phyloP scores from a whole-genome alignment of 2,888 invertebrate genomes.

The Eristalis intricaria region DNA sequence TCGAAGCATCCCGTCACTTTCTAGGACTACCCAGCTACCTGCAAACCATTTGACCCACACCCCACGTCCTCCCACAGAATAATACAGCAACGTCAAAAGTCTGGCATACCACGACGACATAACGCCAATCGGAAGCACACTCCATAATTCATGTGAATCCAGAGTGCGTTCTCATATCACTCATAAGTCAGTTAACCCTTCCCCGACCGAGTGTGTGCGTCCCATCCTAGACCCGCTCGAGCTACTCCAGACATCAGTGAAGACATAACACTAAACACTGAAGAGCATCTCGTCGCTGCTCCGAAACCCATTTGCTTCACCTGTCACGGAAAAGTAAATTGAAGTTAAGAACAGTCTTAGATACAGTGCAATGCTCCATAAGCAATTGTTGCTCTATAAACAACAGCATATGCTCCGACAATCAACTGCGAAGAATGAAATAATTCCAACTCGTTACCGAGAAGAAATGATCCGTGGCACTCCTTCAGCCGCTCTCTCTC shows the following conservation, averaged over 20 bases:
- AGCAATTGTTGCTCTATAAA: conserved; percentile 57
- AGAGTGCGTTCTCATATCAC: neutral
- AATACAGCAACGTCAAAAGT: no score
- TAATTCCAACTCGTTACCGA: conserved; percentile 11
- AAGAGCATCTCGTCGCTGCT: neutral
- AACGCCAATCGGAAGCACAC: neutral
- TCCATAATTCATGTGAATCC: neutral
- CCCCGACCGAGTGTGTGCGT: neutral
- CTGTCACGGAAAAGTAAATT: conserved; percentile 30
- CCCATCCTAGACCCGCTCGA: neutral
- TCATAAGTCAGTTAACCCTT: neutral
- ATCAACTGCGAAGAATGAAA: conserved; percentile 14
- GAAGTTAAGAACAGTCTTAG: conserved; percentile 8
- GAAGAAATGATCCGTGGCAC: conserved; percentile 30
- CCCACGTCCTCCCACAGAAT: no score
- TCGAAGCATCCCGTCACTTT: no score
- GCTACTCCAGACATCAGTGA: neutral
- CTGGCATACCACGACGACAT: no score
- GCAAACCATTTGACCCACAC: no score
- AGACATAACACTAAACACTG: conserved; percentile 23
- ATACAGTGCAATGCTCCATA: conserved; percentile 21
- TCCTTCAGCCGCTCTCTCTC: neutral
- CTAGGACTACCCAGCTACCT: no score
- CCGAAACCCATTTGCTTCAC: conserved; percentile 17
- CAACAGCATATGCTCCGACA: conserved; percentile 24